phyloP scores from a whole-genome alignment of 2,113 vertebrate genomes.

The Chrysochloris asiatica region DNA sequence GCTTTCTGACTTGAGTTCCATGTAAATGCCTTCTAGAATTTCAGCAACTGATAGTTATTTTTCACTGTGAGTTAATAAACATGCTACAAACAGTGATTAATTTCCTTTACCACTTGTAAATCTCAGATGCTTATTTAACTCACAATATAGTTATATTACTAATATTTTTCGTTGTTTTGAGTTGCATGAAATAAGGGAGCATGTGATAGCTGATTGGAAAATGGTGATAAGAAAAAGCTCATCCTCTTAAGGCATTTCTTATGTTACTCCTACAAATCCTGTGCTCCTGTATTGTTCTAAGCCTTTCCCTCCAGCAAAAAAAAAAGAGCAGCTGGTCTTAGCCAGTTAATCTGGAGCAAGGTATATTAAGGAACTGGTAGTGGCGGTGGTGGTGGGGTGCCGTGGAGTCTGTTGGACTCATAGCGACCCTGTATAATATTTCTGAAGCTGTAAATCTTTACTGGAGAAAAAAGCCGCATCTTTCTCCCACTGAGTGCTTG shows the following conservation, averaged over 20 bases:
- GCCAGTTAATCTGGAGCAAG: neutral
- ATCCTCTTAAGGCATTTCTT: neutral
- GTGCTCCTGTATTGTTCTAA: neutral
- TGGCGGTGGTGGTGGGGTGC: no score
- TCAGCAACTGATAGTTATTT: neutral
- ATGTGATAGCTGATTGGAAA: neutral
- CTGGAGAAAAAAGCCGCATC: no score
- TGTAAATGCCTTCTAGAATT: neutral
- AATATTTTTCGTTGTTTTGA: neutral
- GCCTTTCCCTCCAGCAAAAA: neutral
- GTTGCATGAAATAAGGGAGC: neutral
- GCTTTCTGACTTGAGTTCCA: neutral
- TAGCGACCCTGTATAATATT: no score
- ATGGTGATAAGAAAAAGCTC: neutral
- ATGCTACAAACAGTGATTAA: neutral
- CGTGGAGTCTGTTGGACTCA: no score
- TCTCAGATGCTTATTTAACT: neutral
- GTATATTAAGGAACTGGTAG: no score
- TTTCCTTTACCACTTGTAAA: neutral
- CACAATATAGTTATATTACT: neutral
- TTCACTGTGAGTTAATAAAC: neutral
- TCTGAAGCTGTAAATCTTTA: no score
- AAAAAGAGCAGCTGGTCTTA: slow-evolving; percentile 5
- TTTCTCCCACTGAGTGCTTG: no score
- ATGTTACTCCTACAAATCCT: neutral